A percentile compares a stretch with the other conserved stretches of the same genome.
Evolutionary conservation across 2,888 invertebrate species (phyloP).

Genomic region (Lasioglossum oenotherae): DNA sequence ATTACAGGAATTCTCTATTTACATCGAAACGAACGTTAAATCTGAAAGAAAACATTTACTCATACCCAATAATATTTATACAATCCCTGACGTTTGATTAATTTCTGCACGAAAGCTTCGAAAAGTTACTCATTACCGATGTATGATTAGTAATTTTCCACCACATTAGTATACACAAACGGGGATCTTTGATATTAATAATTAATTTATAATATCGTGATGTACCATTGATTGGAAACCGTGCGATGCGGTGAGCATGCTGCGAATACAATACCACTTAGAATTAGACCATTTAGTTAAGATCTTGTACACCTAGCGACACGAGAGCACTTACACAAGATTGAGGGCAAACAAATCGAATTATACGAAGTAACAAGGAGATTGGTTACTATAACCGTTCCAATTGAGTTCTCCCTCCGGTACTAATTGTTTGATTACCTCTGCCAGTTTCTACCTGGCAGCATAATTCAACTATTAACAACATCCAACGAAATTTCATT

Average conservation of each 20-base stretch:
- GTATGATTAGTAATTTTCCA: background rate
- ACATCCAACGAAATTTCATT: background rate
- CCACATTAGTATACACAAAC: too few species aligned
- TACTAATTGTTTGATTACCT: constrained; percentile 37
- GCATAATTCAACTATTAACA: constrained; percentile 5
- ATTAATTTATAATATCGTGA: background rate
- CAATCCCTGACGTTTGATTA: background rate
- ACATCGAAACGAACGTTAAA: background rate
- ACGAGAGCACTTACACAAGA: constrained; percentile 25
- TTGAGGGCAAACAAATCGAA: constrained; percentile 31
- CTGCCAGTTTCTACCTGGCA: background rate
- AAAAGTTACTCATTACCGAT: background rate
- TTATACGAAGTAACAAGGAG: constrained; percentile 18
- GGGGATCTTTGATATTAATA: background rate
- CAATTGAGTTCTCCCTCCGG: constrained; percentile 24
- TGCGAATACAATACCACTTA: background rate
- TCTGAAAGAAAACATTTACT: background rate
- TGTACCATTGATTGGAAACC: background rate
- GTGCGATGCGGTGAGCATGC: background rate
- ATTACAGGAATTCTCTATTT: background rate
- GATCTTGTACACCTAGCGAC: constrained; percentile 22
- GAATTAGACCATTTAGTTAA: constrained; percentile 41
- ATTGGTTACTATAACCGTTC: constrained; percentile 40
- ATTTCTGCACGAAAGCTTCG: background rate
- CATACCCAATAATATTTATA: background rate